These are phyloP conservation scores for Siniperca chuatsi DNA, from an alignment of 2,113 vertebrate species.

Conservation along the genomic window DNA sequence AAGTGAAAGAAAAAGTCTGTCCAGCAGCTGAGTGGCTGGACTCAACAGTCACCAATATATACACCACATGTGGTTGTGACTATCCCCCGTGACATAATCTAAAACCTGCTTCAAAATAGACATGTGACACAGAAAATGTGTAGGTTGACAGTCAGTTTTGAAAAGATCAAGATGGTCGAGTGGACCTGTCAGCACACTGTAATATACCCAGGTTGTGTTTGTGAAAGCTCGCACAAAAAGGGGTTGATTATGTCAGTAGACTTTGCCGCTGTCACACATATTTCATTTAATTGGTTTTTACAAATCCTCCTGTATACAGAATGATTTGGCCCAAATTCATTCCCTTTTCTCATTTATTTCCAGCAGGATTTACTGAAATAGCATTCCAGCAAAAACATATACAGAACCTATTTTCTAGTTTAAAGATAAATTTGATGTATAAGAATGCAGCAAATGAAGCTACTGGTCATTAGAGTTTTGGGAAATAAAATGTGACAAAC, in stretches of 20 bases:
- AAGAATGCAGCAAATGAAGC: not conserved
- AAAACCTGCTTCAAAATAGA: constrained; percentile 23
- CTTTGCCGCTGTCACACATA: constrained; percentile 8
- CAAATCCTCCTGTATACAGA: constrained; percentile 19
- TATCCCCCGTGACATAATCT: not conserved
- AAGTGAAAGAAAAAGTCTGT: constrained; percentile 20
- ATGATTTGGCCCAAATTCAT: constrained; percentile 31
- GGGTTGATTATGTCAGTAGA: not conserved
- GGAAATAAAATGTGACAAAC: constrained; percentile 7
- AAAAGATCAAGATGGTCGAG: not conserved
- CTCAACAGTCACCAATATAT: constrained; percentile 2
- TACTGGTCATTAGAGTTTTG: constrained; percentile 1
- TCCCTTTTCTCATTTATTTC: constrained; percentile 37
- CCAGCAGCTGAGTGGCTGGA: constrained; percentile 10
- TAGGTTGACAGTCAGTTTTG: not conserved
- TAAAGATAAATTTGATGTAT: not conserved
- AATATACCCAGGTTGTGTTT: not conserved
- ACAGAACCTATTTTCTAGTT: constrained; percentile 25
- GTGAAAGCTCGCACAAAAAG: not conserved
- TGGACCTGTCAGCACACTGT: constrained; percentile 4
- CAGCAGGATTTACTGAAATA: constrained; percentile 43
- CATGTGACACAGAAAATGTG: not conserved
- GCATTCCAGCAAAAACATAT: not conserved
- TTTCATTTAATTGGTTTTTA: constrained; percentile 34
- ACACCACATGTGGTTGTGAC: not conserved